phyloP scores from a whole-genome alignment of 2,888 invertebrate genomes.

The Pheosia gnoma region DNA sequence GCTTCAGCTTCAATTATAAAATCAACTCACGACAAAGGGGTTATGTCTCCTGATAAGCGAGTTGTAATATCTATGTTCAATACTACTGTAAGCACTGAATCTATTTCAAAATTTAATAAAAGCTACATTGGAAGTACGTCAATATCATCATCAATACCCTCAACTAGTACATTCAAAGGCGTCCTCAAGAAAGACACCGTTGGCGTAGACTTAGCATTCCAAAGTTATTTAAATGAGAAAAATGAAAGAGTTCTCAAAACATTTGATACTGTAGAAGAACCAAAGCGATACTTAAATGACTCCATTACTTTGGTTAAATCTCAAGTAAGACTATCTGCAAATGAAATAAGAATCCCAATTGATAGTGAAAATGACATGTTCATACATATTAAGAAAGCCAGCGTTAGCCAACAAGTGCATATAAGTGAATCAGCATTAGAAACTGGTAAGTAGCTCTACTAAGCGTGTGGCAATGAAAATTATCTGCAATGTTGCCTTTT shows the following conservation, averaged over 20 bases:
- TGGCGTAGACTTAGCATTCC: constrained; percentile 56
- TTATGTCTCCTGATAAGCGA: constrained; percentile 9
- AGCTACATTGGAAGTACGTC: not conserved
- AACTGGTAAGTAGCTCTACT: not conserved
- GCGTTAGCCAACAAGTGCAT: constrained; percentile 29
- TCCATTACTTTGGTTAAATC: constrained; percentile 49
- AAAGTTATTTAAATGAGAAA: constrained; percentile 50
- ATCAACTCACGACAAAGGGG: not conserved
- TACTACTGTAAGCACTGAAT: not conserved
- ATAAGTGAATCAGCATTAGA: constrained; percentile 16
- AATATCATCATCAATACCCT: constrained; percentile 10
- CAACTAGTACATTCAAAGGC: constrained; percentile 19
- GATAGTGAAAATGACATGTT: constrained; percentile 52
- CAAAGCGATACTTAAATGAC: constrained; percentile 37
- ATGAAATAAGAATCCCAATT: constrained; percentile 56
- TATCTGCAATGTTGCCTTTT: too few relatives aligned
- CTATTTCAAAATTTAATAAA: constrained; percentile 5
- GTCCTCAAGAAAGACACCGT: constrained; percentile 18
- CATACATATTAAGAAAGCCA: constrained; percentile 44
- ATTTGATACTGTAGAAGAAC: constrained; percentile 38
- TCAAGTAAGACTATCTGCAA: constrained; percentile 39
- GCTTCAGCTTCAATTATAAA: not conserved
- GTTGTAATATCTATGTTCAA: not conserved
- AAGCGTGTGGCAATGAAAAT: too few relatives aligned
- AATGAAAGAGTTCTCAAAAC: constrained; percentile 55